Evolutionary conservation across 2,888 invertebrate genomes (phyloP).

Genomic region (Dorcus parallelipipedus): DNA sequence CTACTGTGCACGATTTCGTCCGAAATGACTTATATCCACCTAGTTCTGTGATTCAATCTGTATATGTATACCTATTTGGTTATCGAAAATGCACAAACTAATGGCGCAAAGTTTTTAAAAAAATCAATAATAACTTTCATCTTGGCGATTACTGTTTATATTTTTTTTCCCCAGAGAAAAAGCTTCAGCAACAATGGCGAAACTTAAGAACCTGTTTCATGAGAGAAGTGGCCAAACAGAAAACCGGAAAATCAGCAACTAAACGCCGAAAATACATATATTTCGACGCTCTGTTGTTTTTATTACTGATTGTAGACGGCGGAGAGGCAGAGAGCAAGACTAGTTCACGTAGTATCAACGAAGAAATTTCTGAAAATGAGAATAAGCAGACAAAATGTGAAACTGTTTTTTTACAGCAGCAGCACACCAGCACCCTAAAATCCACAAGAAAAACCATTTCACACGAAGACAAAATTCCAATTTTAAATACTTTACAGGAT

Average conservation of each 20-base stretch:
- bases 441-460: background rate
- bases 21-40: no score
- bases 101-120: no score
- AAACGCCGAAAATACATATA: background rate
- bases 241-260: background rate
- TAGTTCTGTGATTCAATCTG: no score
- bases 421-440: background rate
- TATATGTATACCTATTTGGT: no score
- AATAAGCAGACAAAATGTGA: background rate
- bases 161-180: background rate
- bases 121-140: no score
- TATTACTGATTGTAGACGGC: slow-evolving; percentile 5
- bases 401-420: background rate
- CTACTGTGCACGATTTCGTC: no score
- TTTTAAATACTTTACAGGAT: slow-evolving; percentile 1
- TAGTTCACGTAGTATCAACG: background rate
- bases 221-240: no score
- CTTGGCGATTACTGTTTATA: background rate
- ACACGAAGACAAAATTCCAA: background rate
- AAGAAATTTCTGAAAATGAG: slow-evolving; percentile 5
- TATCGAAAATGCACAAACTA: no score
- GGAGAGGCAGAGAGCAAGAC: slow-evolving; percentile 2
- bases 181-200: no score
- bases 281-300: background rate
- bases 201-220: no score